phyloP scores from a whole-genome alignment of 2,888 invertebrate genomes.

The Mimachlamys varia region DNA sequence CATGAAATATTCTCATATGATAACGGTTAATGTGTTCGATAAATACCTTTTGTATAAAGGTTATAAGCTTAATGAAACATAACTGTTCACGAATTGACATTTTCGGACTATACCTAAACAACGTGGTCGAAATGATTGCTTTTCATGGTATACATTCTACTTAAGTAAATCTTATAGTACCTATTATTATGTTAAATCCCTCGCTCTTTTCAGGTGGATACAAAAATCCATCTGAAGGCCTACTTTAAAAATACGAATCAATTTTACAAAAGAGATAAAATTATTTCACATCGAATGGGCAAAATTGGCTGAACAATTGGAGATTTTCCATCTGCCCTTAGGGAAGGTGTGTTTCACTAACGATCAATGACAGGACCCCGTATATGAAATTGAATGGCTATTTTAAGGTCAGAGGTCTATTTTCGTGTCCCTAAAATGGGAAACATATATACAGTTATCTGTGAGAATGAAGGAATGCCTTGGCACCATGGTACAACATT shows the following conservation, averaged over 20 bases:
- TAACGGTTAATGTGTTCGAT: no score
- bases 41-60: no score
- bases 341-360: neutral
- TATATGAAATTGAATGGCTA: neutral
- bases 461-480: neutral
- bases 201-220: neutral
- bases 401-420: slow-evolving; percentile 23
- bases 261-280: neutral
- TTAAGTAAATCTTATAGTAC: no score
- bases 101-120: neutral
- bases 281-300: neutral
- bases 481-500: neutral
- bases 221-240: neutral
- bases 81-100: neutral
- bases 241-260: neutral
- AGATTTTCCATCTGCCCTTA: neutral
- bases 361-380: neutral
- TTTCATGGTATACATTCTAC: no score
- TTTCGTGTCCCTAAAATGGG: neutral
- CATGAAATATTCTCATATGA: no score
- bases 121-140: no score
- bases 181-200: neutral
- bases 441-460: slow-evolving; percentile 13
- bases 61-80: no score
- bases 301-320: neutral